Evolutionary conservation across 30 jellyfish, hydroid and myxozoan genomes (phyloP).

Genomic region (Hydractinia echinata): DNA sequence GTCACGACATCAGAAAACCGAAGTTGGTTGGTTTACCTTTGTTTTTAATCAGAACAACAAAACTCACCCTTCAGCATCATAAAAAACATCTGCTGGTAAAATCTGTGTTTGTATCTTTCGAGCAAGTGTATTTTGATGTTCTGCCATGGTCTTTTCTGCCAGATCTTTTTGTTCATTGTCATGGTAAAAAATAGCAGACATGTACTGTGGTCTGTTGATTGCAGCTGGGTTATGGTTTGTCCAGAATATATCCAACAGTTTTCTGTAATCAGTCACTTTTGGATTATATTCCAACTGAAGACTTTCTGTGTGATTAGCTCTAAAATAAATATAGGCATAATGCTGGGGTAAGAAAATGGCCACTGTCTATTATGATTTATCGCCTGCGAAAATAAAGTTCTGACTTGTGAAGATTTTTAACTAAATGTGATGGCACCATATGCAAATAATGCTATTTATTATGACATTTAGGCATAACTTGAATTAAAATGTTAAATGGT

Average conservation of each 20-base stretch:
- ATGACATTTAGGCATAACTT: no score
- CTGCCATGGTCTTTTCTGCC: constrained; percentile 64
- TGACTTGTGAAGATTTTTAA: no score
- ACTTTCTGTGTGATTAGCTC: constrained; percentile 95
- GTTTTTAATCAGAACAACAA: no score
- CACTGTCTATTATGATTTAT: no score
- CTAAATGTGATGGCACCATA: no score
- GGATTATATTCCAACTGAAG: constrained; percentile 70
- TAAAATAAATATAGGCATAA: neutral
- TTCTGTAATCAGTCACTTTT: constrained; percentile 45
- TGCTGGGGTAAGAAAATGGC: no score
- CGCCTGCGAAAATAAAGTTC: no score
- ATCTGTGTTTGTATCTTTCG: constrained; percentile 58
- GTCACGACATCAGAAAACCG: neutral
- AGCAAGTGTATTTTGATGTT: constrained; percentile 27
- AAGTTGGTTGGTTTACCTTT: neutral
- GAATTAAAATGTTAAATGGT: no score
- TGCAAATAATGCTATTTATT: no score
- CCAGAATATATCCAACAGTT: constrained; percentile 73
- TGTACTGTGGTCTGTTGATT: constrained; percentile 53
- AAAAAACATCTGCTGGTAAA: constrained; percentile 74
- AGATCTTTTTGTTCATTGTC: constrained; percentile 60
- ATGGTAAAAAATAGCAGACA: constrained; percentile 88
- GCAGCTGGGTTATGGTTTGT: constrained; percentile 79
- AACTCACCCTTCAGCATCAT: constrained; percentile 95